Conservation (phyloP, 2,797 vertebrate genomes). For the Cirrhinus molitorella region DNA sequence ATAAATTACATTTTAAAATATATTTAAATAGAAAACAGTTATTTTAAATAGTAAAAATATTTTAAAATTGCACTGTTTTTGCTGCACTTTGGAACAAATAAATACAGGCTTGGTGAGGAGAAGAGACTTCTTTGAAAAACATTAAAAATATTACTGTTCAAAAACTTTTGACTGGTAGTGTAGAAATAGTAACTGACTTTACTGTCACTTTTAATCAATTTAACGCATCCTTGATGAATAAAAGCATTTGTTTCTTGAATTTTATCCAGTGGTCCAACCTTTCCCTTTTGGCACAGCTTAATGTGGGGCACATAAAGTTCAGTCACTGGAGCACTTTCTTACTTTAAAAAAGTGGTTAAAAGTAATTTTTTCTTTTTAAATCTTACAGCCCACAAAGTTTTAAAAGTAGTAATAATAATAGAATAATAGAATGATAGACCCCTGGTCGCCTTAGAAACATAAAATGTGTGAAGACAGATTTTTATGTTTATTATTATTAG, state of each 20-base stretch:
- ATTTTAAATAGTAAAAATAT: no score
- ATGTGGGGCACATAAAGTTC: neutral
- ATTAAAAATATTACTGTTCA: no score
- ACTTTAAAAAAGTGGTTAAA: neutral
- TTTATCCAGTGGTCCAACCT: neutral
- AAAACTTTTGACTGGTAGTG: no score
- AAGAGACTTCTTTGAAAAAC: no score
- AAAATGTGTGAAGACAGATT: neutral
- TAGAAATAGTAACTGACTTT: neutral
- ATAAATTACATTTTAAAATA: no score
- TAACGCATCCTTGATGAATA: neutral
- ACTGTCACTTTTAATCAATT: neutral
- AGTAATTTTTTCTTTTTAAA: neutral
- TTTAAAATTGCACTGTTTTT: no score
- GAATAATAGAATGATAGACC: slow-evolving; percentile 1
- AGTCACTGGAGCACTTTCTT: neutral
- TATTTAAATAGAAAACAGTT: no score
- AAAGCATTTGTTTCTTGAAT: neutral
- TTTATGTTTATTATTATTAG: slow-evolving; percentile 2
- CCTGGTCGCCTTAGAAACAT: slow-evolving; percentile 7
- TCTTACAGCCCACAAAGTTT: neutral
- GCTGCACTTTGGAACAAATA: no score
- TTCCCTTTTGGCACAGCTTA: neutral
- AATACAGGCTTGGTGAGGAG: no score
- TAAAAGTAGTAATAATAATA: neutral